A percentile compares a stretch with the other conserved stretches of the same genome.
phyloP scores from a whole-genome alignment of 2,113 vertebrate species.

The Catharus bicknelli region DNA sequence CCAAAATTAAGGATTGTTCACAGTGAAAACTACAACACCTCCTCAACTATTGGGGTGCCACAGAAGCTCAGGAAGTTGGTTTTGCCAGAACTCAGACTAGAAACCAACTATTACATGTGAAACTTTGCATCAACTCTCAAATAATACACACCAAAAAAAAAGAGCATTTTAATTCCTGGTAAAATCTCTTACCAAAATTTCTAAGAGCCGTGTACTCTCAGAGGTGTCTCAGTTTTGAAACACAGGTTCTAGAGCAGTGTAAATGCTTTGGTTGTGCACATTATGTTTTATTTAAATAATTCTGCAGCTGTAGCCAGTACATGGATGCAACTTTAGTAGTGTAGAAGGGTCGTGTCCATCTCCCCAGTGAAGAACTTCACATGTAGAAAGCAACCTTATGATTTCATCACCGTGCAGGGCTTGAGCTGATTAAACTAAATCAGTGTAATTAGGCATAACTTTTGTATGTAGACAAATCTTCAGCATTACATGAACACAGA shows the following conservation, averaged over 20 bases:
- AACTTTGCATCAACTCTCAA: neutral
- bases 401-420: neutral
- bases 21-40: neutral
- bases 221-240: neutral
- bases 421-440: conserved; percentile 30
- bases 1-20: neutral
- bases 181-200: neutral
- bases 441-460: conserved; percentile 29
- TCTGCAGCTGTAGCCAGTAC: neutral
- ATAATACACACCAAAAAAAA: neutral
- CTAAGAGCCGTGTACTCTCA: neutral
- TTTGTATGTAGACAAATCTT: conserved; percentile 41
- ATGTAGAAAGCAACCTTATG: neutral
- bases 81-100: neutral
- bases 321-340: neutral
- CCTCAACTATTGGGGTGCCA: neutral
- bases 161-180: neutral
- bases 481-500: conserved; percentile 18
- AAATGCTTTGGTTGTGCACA: neutral
- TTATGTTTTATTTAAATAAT: neutral
- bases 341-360: neutral
- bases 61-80: neutral
- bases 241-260: neutral
- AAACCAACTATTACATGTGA: neutral
- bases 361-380: neutral